Percentiles rank a stretch among this genome's conserved stretches.
phyloP scores from a whole-genome alignment of 2,888 invertebrate genomes.

The Zhengitettix transpicula region DNA sequence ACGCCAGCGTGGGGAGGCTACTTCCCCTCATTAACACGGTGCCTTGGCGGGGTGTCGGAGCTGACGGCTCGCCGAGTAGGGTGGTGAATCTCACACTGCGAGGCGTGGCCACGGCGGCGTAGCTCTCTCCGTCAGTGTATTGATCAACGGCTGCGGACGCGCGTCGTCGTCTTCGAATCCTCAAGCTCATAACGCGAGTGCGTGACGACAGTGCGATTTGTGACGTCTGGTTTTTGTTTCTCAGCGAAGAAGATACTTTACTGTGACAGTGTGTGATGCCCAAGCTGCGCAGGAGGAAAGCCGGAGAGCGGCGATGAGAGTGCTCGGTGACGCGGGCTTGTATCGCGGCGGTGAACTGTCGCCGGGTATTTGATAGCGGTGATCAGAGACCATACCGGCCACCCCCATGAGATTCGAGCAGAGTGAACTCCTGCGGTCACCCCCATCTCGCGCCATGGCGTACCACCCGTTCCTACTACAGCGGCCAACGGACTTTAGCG shows the following conservation, averaged over 20 bases:
- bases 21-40: conserved; percentile 7
- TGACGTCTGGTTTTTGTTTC: background rate
- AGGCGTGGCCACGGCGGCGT: conserved; percentile 22
- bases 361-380: background rate
- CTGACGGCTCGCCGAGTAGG: conserved; percentile 5
- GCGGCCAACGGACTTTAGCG: conserved; percentile 82
- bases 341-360: background rate
- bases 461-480: conserved; percentile 78
- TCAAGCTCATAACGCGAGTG: background rate
- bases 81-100: background rate
- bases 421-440: conserved; percentile 33
- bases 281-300: conserved; percentile 32
- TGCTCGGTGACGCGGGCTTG: background rate
- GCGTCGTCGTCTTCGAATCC: conserved; percentile 29
- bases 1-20: conserved; percentile 12
- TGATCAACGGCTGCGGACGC: background rate
- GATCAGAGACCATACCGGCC: background rate
- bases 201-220: background rate
- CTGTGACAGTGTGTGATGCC: background rate
- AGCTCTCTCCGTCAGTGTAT: conserved; percentile 32
- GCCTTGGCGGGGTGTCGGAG: conserved; percentile 6
- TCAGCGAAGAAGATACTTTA: no score
- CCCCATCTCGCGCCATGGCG: conserved; percentile 42
- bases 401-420: conserved; percentile 53
- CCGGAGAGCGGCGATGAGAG: conserved; percentile 25